Evolutionary conservation across 2,113 vertebrate species (phyloP), one percentile per base, ranked within the genome.

Genomic region (Semnornis frantzii): DNA sequence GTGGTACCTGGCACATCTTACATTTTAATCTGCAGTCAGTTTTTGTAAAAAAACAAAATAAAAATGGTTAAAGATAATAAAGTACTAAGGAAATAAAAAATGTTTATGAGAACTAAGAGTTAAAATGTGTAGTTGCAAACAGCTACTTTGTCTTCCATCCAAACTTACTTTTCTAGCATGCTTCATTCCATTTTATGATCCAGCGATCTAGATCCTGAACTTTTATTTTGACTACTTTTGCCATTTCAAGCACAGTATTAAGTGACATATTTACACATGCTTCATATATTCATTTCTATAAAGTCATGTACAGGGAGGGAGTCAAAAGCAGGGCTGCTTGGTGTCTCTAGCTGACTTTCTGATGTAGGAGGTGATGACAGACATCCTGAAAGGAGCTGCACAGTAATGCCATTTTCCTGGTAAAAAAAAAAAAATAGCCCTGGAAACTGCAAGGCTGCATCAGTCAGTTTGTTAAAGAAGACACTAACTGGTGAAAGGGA

Each of bases 191-290:
- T 93, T 97, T 96, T 88, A 94, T 0, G 75, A 87, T 93, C 95
- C 88, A 95, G 84, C 65, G 85, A 71, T 63, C 68, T 73, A 92
- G 90, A 91, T 95, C 90, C 80, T 93, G 75, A 97, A 91, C 74
- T 89, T 57, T 93, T 89, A 91, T 94, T 96, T 77, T 87, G 65
- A 93, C 92, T 92, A 86, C 75, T 95, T 95, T 73, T 86, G 80
- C 76, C 72, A 94, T 94, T 97, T 95, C 92, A 93, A 95, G 87
- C 76, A 93, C 91, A 95, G 75, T 92, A 88, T 93, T 93, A 87
- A 93, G 60, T 44, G 70, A 90, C 66, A 78, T 84, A 96, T 83
- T 90, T 95, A 94, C 80, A 90, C 34, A 8, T 90, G 66, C 82
- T 84, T 94, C 81, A 89, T 74, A 33, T 89, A 71, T 90, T 86